Percentiles rank a stretch among this genome's conserved stretches.
Conservation (phyloP, 2,113 vertebrate species). For the Platichthys flesus region DNA sequence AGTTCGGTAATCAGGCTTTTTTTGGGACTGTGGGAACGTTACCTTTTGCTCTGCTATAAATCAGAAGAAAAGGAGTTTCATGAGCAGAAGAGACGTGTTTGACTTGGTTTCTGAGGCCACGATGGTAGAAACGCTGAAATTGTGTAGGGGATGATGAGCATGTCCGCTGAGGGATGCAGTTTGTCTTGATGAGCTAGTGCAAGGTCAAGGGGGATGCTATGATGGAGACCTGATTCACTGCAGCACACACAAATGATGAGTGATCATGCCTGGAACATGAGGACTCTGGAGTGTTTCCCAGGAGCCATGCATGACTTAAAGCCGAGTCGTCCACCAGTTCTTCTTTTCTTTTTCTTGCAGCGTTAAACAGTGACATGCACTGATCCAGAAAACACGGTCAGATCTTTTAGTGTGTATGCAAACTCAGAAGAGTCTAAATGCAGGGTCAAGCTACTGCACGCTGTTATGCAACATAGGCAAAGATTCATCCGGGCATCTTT, state of each 20-base stretch:
- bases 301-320: conserved; percentile 46
- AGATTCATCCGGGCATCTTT: conserved; percentile 11
- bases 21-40: conserved; percentile 19
- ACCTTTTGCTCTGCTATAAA: conserved; percentile 10
- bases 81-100: conserved; percentile 1
- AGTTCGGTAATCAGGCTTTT: background rate
- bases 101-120: background rate
- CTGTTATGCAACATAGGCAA: conserved; percentile 22
- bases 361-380: conserved; percentile 3
- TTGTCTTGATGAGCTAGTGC: conserved; percentile 32
- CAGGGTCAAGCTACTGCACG: background rate
- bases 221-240: conserved; percentile 57
- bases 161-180: conserved; percentile 19
- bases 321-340: conserved; percentile 8
- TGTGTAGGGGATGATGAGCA: background rate
- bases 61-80: background rate
- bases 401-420: background rate
- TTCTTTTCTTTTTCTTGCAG: background rate
- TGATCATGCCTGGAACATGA: conserved; percentile 47
- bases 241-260: conserved; percentile 43
- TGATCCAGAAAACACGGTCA: conserved; percentile 18
- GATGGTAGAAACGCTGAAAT: conserved; percentile 8
- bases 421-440: background rate
- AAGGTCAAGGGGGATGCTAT: conserved; percentile 34
- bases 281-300: conserved; percentile 43